Evolutionary conservation across 2,888 invertebrate genomes (phyloP).

Genomic region (Mesorhabditis spiculigera): DNA sequence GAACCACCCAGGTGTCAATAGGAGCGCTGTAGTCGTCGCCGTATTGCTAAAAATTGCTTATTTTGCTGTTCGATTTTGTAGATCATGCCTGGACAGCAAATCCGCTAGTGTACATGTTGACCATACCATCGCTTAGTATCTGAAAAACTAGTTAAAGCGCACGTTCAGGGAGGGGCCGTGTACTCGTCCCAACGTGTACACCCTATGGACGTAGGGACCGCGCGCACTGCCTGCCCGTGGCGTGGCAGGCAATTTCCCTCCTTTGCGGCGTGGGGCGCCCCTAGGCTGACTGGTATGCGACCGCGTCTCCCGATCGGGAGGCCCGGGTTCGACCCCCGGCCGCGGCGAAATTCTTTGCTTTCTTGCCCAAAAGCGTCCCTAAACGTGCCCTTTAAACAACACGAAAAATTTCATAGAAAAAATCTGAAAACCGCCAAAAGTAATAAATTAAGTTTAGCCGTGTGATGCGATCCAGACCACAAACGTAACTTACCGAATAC

Average conservation of each 20-base stretch:
- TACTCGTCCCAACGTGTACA: no score
- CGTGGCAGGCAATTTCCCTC: no score
- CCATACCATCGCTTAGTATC: not conserved
- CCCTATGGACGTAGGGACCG: no score
- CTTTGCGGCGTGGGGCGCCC: no score
- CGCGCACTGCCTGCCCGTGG: no score
- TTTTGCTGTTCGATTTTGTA: not conserved
- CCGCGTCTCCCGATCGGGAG: no score
- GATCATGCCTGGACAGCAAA: not conserved
- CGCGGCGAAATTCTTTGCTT: not conserved
- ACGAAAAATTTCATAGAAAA: no score
- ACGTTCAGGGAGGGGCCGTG: no score
- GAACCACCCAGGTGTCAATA: not conserved
- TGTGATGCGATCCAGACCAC: not conserved
- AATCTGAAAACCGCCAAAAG: not conserved
- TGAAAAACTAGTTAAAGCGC: not conserved
- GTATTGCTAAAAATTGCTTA: not conserved
- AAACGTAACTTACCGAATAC: not conserved
- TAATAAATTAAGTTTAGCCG: not conserved
- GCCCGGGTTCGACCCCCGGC: no score
- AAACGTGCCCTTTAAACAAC: no score
- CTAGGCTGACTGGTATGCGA: no score
- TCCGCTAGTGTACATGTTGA: not conserved
- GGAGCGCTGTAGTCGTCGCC: not conserved
- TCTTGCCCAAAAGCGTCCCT: no score